Percentiles rank a stretch among this genome's conserved stretches.
Conservation (phyloP, 2,113 vertebrate species). For the Osmerus eperlanus region DNA sequence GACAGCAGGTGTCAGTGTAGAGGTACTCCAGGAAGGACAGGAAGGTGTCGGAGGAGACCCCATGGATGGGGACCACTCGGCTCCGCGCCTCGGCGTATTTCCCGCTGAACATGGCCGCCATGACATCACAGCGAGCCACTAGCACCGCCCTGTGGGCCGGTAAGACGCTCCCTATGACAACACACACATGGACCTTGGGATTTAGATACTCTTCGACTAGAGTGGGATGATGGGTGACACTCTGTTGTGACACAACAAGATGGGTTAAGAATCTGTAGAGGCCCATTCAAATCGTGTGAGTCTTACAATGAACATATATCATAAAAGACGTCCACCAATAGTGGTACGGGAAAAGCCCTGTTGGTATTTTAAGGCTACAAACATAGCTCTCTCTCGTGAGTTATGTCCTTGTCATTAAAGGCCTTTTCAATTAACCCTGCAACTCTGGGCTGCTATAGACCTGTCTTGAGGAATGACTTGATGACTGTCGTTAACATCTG, state of each 20-base stretch:
- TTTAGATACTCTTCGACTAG: too few species aligned
- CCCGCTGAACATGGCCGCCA: slow-evolving; percentile 98
- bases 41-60: slow-evolving; percentile 95
- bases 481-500: slow-evolving; percentile 11
- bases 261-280: too few species aligned
- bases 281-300: too few species aligned
- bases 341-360: too few species aligned
- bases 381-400: background rate
- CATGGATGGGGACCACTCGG: slow-evolving; percentile 88
- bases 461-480: slow-evolving; percentile 10
- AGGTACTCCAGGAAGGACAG: slow-evolving; percentile 95
- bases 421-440: slow-evolving; percentile 24
- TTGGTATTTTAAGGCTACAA: too few species aligned
- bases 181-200: slow-evolving; percentile 10
- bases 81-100: slow-evolving; percentile 91
- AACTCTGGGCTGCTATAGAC: background rate
- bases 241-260: too few species aligned
- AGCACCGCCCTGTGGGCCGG: slow-evolving; percentile 92
- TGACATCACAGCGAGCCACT: slow-evolving; percentile 92
- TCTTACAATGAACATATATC: too few species aligned
- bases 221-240: too few species aligned
- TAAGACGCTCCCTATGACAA: slow-evolving; percentile 76
- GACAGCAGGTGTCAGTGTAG: slow-evolving; percentile 93
- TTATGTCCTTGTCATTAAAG: slow-evolving; percentile 6
- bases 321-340: too few species aligned